Conservation (phyloP, 2,888 invertebrate species). For the Lamproptera curius region DNA sequence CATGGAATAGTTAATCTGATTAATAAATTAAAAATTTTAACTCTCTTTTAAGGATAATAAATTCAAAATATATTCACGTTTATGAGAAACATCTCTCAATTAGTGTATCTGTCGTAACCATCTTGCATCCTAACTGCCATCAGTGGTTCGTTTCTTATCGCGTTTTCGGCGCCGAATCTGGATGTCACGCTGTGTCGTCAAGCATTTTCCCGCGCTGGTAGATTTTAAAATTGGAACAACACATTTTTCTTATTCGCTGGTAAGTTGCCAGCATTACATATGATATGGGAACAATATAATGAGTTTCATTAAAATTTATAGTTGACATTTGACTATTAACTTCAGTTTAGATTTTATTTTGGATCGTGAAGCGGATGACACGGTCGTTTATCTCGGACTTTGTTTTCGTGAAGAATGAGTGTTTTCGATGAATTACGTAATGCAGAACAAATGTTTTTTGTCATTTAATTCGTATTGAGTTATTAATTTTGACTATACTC, state of each 20-base stretch:
- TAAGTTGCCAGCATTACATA: background rate
- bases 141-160: no score
- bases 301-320: conserved; percentile 3
- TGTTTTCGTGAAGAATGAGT: no score
- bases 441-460: no score
- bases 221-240: conserved; percentile 7
- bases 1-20: no score
- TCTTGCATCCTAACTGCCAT: no score
- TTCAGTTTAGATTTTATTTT: conserved; percentile 4
- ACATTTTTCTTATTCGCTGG: conserved; percentile 6
- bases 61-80: no score
- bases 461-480: no score
- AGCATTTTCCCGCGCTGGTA: background rate
- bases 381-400: background rate
- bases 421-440: no score
- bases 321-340: conserved; percentile 1
- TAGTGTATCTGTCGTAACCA: conserved; percentile 17
- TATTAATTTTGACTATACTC: no score
- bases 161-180: conserved; percentile 6
- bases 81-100: no score
- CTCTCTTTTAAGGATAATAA: no score
- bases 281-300: background rate
- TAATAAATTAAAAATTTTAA: no score
- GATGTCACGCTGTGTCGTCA: conserved; percentile 5
- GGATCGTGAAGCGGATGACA: background rate